Percentiles rank a stretch among this genome's conserved stretches.
phyloP scores from a whole-genome alignment of 2,888 invertebrate genomes.

The Eledone cirrhosa region DNA sequence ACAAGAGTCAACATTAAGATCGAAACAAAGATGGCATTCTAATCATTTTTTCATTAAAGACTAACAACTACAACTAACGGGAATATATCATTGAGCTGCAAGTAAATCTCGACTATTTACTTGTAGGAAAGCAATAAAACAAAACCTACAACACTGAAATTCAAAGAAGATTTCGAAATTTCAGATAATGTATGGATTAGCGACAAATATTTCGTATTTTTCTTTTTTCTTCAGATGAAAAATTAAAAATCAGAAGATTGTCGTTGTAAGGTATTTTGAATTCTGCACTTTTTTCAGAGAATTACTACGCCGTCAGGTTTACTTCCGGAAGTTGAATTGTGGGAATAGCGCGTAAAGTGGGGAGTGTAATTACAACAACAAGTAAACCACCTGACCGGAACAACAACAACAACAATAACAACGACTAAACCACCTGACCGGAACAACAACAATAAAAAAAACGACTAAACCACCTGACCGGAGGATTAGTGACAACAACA shows the following conservation, averaged over 20 bases:
- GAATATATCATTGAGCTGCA: slow-evolving; percentile 21
- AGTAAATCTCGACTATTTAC: slow-evolving; percentile 25
- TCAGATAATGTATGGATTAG: too few species aligned
- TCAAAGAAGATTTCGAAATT: too few species aligned
- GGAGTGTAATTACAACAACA: too few species aligned
- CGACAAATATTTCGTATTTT: too few species aligned
- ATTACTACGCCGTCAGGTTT: slow-evolving; percentile 17
- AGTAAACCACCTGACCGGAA: neutral
- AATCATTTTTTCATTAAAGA: slow-evolving; percentile 33
- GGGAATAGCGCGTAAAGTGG: neutral
- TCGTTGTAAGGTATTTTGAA: slow-evolving; percentile 4
- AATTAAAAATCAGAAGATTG: neutral
- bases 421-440: neutral
- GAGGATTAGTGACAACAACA: too few species aligned
- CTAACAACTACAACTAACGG: slow-evolving; percentile 38
- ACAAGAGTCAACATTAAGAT: slow-evolving; percentile 30
- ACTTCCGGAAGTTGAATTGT: slow-evolving; percentile 18
- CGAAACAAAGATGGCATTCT: slow-evolving; percentile 46
- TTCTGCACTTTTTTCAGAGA: slow-evolving; percentile 6
- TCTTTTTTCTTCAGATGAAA: too few species aligned
- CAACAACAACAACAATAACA: too few species aligned
- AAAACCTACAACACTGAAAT: too few species aligned
- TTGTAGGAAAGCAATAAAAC: neutral
- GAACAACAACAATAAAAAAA: too few species aligned
- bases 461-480: neutral